A percentile compares a stretch with the other conserved stretches of the same genome.
Evolutionary conservation across 2,888 invertebrate species (phyloP).

Genomic region (Agrochola macilenta): DNA sequence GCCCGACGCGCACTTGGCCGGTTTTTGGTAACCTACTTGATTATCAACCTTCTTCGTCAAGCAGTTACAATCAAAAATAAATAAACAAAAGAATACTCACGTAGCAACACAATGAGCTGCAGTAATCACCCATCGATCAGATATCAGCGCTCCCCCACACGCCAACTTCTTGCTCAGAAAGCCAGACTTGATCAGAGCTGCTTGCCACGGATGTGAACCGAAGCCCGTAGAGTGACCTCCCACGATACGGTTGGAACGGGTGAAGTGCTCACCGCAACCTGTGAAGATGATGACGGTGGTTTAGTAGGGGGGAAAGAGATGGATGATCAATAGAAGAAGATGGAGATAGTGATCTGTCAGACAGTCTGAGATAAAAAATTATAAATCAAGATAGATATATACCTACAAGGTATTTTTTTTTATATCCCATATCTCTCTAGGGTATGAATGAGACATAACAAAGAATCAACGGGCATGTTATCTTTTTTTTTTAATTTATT

Average conservation of each 20-base stretch:
- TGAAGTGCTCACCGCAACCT: conserved; percentile 97
- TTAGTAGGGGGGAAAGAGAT: conserved; percentile 1
- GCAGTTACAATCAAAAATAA: neutral
- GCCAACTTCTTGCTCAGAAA: conserved; percentile 97
- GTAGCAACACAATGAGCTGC: conserved; percentile 98
- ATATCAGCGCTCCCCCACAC: conserved; percentile 97
- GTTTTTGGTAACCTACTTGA: no score
- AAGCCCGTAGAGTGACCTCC: conserved; percentile 97
- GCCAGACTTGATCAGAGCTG: conserved; percentile 97
- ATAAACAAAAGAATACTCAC: conserved; percentile 89
- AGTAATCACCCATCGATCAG: conserved; percentile 97
- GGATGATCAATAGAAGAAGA: neutral
- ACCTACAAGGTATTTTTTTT: no score
- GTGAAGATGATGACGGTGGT: conserved; percentile 71
- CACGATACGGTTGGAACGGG: conserved; percentile 97
- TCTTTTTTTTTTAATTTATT: no score
- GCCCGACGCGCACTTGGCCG: no score
- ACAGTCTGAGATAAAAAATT: no score
- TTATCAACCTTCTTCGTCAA: neutral
- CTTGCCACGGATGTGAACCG: conserved; percentile 98
- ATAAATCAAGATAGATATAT: neutral
- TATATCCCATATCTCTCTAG: no score
- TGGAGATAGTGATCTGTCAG: neutral
- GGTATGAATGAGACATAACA: no score
- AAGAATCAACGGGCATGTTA: no score